A percentile compares a stretch with the other conserved stretches of the same genome.
phyloP scores from a whole-genome alignment of 2,888 invertebrate species.

The Octonoba sinensis region DNA sequence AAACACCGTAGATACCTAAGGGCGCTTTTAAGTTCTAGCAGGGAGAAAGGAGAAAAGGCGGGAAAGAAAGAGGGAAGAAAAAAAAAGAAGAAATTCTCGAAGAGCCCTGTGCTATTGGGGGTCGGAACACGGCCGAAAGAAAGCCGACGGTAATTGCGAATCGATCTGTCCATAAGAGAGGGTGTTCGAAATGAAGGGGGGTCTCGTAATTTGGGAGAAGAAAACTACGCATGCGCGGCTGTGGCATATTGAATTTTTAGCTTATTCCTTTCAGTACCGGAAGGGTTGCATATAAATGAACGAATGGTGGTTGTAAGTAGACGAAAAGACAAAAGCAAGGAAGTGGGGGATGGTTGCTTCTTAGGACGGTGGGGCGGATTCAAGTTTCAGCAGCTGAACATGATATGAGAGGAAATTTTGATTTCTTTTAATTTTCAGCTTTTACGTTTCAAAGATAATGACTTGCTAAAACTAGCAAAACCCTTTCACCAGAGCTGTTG shows the following conservation, averaged over 20 bases:
- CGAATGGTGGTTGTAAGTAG: too few species aligned
- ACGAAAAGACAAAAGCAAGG: too few species aligned
- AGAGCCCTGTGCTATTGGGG: background rate
- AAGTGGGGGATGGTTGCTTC: too few species aligned
- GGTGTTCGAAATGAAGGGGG: conserved; percentile 36
- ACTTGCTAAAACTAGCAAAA: too few species aligned
- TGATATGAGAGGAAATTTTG: too few species aligned
- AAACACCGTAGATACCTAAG: conserved; percentile 29
- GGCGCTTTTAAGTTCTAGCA: conserved; percentile 32
- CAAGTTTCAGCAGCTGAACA: too few species aligned
- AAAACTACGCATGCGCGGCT: conserved; percentile 20
- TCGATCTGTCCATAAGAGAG: conserved; percentile 47
- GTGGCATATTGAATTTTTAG: conserved; percentile 43
- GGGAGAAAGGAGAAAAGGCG: background rate
- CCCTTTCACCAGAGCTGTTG: too few species aligned
- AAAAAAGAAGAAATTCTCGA: conserved; percentile 2
- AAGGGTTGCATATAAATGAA: conserved; percentile 30
- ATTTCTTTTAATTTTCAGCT: too few species aligned
- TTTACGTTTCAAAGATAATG: too few species aligned
- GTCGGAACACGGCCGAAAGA: conserved; percentile 41
- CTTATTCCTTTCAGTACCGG: conserved; percentile 26
- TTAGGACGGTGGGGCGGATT: too few species aligned
- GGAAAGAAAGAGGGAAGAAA: conserved; percentile 8
- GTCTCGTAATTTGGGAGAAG: conserved; percentile 46
- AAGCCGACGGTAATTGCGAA: conserved; percentile 56